phyloP scores from a whole-genome alignment of 53 echinoderm and acorn worm genomes.

The Paelopatides confundens region DNA sequence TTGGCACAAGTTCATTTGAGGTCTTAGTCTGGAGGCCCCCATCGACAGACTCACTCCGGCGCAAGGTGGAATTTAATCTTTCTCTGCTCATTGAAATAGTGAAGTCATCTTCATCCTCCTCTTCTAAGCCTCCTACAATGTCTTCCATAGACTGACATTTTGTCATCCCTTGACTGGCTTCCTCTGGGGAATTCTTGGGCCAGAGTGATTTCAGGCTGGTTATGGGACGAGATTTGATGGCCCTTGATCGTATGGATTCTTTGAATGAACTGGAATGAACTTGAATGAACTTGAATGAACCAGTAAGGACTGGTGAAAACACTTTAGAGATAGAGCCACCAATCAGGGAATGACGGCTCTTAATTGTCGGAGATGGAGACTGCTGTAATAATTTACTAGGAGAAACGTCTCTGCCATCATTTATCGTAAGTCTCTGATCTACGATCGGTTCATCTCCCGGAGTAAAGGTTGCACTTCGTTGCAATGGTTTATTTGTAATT shows the following conservation, averaged over 20 bases:
- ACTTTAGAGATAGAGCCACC: slow-evolving; percentile 21
- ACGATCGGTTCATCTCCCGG: background rate
- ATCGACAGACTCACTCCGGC: slow-evolving; percentile 1
- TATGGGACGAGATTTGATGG: slow-evolving; percentile 9
- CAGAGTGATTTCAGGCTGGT: slow-evolving; percentile 32
- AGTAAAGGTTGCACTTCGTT: slow-evolving; percentile 10
- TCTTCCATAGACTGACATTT: slow-evolving; percentile 17
- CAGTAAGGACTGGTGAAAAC: background rate
- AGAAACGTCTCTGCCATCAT: background rate
- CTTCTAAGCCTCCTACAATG: background rate
- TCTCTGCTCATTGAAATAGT: background rate
- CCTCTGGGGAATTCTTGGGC: background rate
- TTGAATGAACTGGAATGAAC: slow-evolving; percentile 12
- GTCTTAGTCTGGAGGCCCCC: background rate
- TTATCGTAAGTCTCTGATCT: background rate
- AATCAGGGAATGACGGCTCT: background rate
- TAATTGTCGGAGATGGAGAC: background rate
- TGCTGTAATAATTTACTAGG: background rate
- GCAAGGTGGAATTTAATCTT: background rate
- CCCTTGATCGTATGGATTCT: background rate
- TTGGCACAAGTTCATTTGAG: background rate
- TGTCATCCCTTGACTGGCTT: background rate
- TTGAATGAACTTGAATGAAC: too few relatives aligned
- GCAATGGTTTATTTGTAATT: background rate
- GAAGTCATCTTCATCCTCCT: background rate